Evolutionary conservation across 2,888 invertebrate genomes (phyloP).

Genomic region (Heteropelma amictum): DNA sequence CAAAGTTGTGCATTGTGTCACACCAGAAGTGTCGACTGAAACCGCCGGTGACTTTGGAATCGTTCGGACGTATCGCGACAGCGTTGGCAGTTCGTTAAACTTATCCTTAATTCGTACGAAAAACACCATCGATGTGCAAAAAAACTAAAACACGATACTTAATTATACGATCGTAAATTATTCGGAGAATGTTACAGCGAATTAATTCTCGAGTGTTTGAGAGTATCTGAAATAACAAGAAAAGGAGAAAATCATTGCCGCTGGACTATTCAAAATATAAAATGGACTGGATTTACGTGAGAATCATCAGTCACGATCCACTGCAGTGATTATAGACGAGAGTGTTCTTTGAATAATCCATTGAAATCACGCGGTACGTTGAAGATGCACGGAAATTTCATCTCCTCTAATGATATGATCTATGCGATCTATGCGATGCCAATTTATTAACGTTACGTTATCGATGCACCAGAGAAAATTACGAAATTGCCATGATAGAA

Average conservation of each 20-base stretch:
- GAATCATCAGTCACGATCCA: background rate
- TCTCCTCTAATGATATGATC: background rate
- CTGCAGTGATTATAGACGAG: background rate
- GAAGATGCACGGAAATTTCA: background rate
- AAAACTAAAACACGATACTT: background rate
- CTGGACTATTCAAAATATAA: too few species aligned
- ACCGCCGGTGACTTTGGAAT: slow-evolving; percentile 57
- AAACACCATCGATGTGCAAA: background rate
- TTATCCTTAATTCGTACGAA: background rate
- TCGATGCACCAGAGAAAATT: background rate
- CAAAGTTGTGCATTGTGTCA: slow-evolving; percentile 41
- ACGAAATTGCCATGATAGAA: slow-evolving; percentile 14
- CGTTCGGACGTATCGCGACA: slow-evolving; percentile 47
- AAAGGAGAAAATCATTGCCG: background rate
- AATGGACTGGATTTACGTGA: slow-evolving; percentile 28
- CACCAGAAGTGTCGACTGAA: slow-evolving; percentile 44
- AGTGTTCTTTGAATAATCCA: background rate
- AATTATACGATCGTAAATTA: too few species aligned
- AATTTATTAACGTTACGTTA: background rate
- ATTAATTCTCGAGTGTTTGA: too few species aligned
- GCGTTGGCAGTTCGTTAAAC: slow-evolving; percentile 12
- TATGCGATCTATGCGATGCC: background rate
- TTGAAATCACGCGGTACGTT: slow-evolving; percentile 34
- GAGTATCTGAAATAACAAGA: too few species aligned
- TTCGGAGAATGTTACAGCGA: too few species aligned